Evolutionary conservation across 1,140 invertebrate genomes (phyloP).

Genomic region (Odontomachus brunneus): DNA sequence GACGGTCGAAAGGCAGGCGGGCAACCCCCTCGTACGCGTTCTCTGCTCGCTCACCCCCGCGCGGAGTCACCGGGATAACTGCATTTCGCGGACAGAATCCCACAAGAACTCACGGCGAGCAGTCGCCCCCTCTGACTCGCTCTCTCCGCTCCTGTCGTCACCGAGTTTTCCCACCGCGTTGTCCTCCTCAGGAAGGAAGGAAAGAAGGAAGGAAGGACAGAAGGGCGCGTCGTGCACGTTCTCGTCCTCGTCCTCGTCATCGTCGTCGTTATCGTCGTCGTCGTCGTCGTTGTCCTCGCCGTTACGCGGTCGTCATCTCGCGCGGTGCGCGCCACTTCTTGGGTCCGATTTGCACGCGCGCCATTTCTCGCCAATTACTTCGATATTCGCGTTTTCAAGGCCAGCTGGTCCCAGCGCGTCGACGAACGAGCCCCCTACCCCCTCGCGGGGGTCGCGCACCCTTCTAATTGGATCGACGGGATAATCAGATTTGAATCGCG

Average conservation of each 20-base stretch:
- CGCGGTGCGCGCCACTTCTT: conserved; percentile 50
- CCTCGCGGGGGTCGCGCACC: conserved; percentile 37
- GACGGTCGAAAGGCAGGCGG: conserved; percentile 42
- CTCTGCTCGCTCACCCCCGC: conserved; percentile 70
- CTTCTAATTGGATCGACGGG: conserved; percentile 80
- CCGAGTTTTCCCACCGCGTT: conserved; percentile 70
- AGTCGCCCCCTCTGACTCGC: conserved; percentile 78
- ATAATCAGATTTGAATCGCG: conserved; percentile 83
- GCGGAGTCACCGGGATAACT: conserved; percentile 82
- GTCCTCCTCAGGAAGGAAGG: conserved; percentile 51
- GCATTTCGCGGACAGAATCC: conserved; percentile 85
- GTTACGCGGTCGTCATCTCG: too few species aligned
- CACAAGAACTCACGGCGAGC: conserved; percentile 84
- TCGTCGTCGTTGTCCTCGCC: conserved; percentile 62
- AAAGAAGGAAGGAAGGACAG: conserved; percentile 52
- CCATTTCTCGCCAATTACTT: conserved; percentile 78
- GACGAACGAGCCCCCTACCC: conserved; percentile 48
- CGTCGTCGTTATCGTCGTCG: conserved; percentile 29
- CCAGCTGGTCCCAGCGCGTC: conserved; percentile 57
- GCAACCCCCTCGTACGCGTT: conserved; percentile 65
- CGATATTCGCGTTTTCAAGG: conserved; percentile 83
- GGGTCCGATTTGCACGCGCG: conserved; percentile 45
- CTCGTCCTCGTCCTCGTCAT: conserved; percentile 63
- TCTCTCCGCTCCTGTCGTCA: conserved; percentile 66
- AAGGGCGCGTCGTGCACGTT: conserved; percentile 63